phyloP scores from a whole-genome alignment of 2,113 vertebrate genomes.

The Phocoena sinus region DNA sequence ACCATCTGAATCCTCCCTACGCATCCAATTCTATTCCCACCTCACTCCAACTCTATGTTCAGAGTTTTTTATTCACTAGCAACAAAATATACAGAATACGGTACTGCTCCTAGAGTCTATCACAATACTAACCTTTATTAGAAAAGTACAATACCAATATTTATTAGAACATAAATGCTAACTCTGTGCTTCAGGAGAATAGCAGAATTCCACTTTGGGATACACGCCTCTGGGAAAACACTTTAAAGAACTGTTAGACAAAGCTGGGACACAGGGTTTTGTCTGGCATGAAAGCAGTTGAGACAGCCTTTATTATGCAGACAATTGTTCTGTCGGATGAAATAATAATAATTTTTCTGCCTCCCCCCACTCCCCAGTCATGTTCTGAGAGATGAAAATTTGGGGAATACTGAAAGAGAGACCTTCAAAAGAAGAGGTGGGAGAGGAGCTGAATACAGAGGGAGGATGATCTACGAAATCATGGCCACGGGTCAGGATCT shows the following conservation, averaged over 20 bases:
- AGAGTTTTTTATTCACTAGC: background rate
- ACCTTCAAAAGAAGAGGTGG: background rate
- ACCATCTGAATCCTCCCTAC: background rate
- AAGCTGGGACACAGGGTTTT: background rate
- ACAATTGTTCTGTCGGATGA: background rate
- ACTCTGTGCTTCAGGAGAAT: background rate
- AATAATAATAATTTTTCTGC: background rate
- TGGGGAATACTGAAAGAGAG: background rate
- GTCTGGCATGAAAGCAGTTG: background rate
- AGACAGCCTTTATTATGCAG: background rate
- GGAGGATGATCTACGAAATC: background rate
- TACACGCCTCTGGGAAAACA: background rate
- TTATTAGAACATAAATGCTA: background rate
- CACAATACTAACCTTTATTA: background rate
- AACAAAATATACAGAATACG: background rate
- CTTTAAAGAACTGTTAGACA: background rate
- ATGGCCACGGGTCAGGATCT: background rate
- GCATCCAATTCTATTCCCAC: background rate
- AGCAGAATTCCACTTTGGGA: background rate
- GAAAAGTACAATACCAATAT: background rate
- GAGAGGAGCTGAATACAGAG: background rate
- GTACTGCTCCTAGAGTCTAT: background rate
- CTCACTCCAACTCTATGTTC: background rate
- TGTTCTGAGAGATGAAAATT: background rate
- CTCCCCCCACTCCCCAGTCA: no score